Evolutionary conservation across 2,888 invertebrate species (phyloP).

Genomic region (Cotesia congregata): DNA sequence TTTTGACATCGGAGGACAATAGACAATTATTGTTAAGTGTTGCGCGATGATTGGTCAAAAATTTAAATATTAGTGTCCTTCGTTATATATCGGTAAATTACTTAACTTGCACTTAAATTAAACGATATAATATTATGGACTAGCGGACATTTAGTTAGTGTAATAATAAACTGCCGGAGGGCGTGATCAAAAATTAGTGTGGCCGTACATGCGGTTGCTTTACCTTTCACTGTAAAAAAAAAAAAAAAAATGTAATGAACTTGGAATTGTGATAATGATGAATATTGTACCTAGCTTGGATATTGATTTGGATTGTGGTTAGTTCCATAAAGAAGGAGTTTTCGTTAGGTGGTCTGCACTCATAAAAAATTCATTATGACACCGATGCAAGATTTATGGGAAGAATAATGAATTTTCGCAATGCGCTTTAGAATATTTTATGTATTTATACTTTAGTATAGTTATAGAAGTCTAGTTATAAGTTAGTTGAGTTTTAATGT

Average conservation of each 20-base stretch:
- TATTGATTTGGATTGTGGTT: too few relatives aligned
- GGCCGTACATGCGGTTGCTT: conserved; percentile 9
- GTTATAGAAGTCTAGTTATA: too few relatives aligned
- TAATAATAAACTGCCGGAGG: conserved; percentile 23
- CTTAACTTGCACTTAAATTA: not conserved
- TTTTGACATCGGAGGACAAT: not conserved
- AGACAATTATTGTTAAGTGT: not conserved
- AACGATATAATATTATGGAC: not conserved
- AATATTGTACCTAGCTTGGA: not conserved
- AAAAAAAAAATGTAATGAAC: conserved; percentile 4
- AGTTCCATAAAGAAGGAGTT: not conserved
- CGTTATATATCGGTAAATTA: not conserved
- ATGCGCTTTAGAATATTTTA: not conserved
- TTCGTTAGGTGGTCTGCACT: not conserved
- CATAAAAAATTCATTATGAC: conserved; percentile 4
- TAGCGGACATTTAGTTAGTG: not conserved
- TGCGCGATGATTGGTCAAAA: not conserved
- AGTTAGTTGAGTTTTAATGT: conserved; percentile 22
- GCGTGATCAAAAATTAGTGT: conserved; percentile 32
- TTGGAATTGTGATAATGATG: not conserved
- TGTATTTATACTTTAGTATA: not conserved
- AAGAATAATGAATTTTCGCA: conserved; percentile 10
- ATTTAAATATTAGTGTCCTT: not conserved
- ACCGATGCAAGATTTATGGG: conserved; percentile 1
- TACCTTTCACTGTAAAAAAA: conserved; percentile 30